phyloP scores from a whole-genome alignment of 2,113 vertebrate species.

The Clarias gariepinus region DNA sequence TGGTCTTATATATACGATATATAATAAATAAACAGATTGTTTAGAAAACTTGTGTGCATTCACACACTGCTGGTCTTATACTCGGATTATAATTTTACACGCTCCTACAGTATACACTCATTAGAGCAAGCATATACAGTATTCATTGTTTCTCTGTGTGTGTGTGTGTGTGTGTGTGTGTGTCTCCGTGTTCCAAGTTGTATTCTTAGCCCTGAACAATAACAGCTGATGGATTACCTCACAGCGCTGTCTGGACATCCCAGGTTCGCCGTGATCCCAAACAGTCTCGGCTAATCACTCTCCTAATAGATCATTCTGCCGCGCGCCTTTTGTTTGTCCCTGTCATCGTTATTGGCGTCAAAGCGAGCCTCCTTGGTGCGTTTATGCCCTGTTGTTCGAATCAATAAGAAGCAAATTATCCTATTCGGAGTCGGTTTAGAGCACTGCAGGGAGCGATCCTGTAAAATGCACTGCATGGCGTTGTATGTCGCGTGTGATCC shows the following conservation, averaged over 20 bases:
- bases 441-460: constrained; percentile 26
- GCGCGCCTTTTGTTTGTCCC: constrained; percentile 43
- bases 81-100: neutral
- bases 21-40: neutral
- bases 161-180: neutral
- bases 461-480: constrained; percentile 16
- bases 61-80: neutral
- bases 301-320: constrained; percentile 49
- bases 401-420: constrained; percentile 53
- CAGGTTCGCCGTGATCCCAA: constrained; percentile 35
- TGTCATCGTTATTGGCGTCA: constrained; percentile 47
- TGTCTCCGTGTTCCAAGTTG: neutral
- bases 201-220: constrained; percentile 15
- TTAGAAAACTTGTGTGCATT: neutral
- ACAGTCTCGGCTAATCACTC: constrained; percentile 43
- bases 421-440: constrained; percentile 46
- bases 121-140: neutral
- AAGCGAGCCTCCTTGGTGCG: constrained; percentile 26
- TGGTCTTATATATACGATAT: neutral
- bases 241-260: constrained; percentile 35
- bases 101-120: neutral
- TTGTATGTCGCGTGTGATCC: constrained; percentile 20
- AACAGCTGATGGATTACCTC: constrained; percentile 39
- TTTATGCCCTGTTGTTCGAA: constrained; percentile 52
- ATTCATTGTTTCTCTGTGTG: neutral